Base-by-base conservation (phyloP, 2,113 vertebrate species). In the Maccullochella peelii region DNA sequence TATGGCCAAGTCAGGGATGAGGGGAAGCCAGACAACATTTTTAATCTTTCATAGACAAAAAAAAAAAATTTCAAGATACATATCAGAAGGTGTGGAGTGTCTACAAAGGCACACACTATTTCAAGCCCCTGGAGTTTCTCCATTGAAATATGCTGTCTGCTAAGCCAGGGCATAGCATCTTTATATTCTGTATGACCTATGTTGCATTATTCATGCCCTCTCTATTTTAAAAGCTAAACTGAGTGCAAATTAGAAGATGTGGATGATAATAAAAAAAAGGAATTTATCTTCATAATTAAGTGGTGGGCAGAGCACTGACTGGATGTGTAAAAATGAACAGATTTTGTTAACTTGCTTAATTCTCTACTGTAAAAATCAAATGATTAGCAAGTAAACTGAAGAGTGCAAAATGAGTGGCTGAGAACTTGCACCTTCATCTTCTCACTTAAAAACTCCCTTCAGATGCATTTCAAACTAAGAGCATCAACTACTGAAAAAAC, bases 141-240 rank as follows among this genome's bases (percentile, higher is more conserved):
- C 47, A 47, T 73, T 77, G 52, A 82, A 86, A 71, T 86, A 50
- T 9, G 80, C 69, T 42, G 40, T 73, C 44, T 84, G 61, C 38
- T 68, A 44, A 54, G 75, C 47, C 72, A 80, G 44, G 14, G 30
- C 73, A 67, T 8, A 55, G 21, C 18, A 70, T 68, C 88, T 87
- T 55, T 69, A 78, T 80, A 70, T 86, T 77, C 63, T 77, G 38
- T 61, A 50, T 50, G 38, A 68, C 47, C 65, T 73, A 12, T 42
- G 74, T 52, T 88, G 54, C 76, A 86, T 85, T 83, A 90, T 82
- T 73, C 42, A 91, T 82, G 71, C 27, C 27, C 23, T 77, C n/a
- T 58, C 50, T 30, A 59, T 84, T 89, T 86, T 52, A 85, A 72
- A 75, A 70, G 33, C 59, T 42, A 73, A 63, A 72, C 49, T 8